Conservation (phyloP, 2,113 vertebrate genomes). For the Muscicapa adusta region DNA sequence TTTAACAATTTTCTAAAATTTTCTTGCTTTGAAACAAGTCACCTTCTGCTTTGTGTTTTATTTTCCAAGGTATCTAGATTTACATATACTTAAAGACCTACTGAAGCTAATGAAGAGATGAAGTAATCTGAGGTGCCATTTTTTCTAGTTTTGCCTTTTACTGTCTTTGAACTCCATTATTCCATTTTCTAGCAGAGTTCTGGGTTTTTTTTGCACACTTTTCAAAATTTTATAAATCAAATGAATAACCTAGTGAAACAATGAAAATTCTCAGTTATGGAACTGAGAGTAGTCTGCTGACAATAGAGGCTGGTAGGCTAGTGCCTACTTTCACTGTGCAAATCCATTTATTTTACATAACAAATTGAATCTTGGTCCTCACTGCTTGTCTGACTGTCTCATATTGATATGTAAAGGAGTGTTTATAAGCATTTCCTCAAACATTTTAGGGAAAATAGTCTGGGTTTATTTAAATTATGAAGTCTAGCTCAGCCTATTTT, state of each 20-base stretch:
- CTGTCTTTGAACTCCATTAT: neutral
- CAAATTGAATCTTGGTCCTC: neutral
- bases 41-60: neutral
- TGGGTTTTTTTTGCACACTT: neutral
- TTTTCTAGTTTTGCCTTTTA: neutral
- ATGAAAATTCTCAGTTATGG: neutral
- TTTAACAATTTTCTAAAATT: neutral
- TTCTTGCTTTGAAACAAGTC: neutral
- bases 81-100: neutral
- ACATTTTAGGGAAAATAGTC: neutral
- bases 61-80: neutral
- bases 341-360: neutral
- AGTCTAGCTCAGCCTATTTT: accelerated
- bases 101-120: neutral
- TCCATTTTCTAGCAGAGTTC: neutral
- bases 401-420: neutral
- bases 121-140: neutral
- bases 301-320: neutral
- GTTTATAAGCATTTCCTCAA: neutral
- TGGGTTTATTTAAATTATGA: neutral
- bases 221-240: neutral
- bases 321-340: neutral
- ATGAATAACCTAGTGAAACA: neutral
- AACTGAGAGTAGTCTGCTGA: neutral
- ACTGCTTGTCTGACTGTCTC: neutral